Evolutionary conservation across 2,888 invertebrate genomes (phyloP).

Genomic region (Zeuzera pyrina): DNA sequence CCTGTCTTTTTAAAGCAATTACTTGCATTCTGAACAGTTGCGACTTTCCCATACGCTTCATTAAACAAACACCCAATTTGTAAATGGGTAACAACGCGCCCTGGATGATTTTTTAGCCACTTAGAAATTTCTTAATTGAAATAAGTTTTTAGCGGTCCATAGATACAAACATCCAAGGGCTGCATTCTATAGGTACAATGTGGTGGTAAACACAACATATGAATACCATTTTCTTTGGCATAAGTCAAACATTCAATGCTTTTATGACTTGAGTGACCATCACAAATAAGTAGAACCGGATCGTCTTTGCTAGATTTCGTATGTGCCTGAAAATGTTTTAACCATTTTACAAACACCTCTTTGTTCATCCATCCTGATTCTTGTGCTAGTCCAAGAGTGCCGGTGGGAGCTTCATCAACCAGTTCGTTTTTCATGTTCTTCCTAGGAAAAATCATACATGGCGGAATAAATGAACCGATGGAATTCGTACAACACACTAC

Average conservation of each 20-base stretch:
- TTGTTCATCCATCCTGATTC: slow-evolving; percentile 29
- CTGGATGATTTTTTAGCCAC: too few relatives aligned
- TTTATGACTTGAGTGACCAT: slow-evolving; percentile 21
- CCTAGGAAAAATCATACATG: slow-evolving; percentile 27
- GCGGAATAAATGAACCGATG: slow-evolving; percentile 16
- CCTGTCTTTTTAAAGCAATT: too few relatives aligned
- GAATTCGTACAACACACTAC: slow-evolving; percentile 15
- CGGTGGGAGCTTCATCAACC: slow-evolving; percentile 29
- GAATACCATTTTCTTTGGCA: slow-evolving; percentile 32
- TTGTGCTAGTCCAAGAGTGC: slow-evolving; percentile 25
- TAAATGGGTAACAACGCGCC: too few relatives aligned
- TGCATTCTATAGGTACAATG: slow-evolving; percentile 39
- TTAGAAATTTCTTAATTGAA: too few relatives aligned
- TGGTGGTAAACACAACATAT: slow-evolving; percentile 34
- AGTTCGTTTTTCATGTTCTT: slow-evolving; percentile 23
- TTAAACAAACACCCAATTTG: too few relatives aligned
- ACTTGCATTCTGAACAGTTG: too few relatives aligned
- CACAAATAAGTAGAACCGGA: slow-evolving; percentile 24
- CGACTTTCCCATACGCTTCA: too few relatives aligned
- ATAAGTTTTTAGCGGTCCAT: slow-evolving; percentile 32
- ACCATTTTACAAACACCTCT: slow-evolving; percentile 22
- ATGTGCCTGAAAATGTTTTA: slow-evolving; percentile 15
- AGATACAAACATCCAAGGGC: slow-evolving; percentile 34
- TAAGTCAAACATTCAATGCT: slow-evolving; percentile 19
- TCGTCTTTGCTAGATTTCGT: slow-evolving; percentile 21